phyloP scores from a whole-genome alignment of 2,888 invertebrate species.

The Acanthosepion pharaonis region DNA sequence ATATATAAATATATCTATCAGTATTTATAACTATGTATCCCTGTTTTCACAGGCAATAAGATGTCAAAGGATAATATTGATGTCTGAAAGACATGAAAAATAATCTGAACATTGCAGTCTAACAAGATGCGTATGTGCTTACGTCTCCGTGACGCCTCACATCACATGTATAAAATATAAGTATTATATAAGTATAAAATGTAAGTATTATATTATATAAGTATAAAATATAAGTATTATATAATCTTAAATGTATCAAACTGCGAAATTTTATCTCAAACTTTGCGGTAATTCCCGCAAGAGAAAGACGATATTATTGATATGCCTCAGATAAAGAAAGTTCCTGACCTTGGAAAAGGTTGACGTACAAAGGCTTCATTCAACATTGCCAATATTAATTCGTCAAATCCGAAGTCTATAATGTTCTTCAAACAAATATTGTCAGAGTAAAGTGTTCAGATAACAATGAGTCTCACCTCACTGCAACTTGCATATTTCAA shows the following conservation, averaged over 20 bases:
- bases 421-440: neutral
- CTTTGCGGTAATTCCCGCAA: neutral
- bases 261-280: neutral
- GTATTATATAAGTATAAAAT: no score
- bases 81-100: no score
- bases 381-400: neutral
- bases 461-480: slow-evolving; percentile 17
- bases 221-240: no score
- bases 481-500: slow-evolving; percentile 33
- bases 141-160: no score
- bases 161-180: no score
- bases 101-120: no score
- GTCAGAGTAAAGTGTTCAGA: neutral
- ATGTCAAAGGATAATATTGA: no score
- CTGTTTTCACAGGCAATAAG: no score
- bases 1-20: no score
- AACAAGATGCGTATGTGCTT: no score
- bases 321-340: neutral
- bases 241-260: neutral
- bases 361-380: neutral
- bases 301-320: neutral
- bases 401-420: neutral
- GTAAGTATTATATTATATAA: no score
- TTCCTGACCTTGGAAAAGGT: neutral
- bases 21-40: no score